Conservation (phyloP, 2,888 invertebrate species). For the Polymixis lichenea region DNA sequence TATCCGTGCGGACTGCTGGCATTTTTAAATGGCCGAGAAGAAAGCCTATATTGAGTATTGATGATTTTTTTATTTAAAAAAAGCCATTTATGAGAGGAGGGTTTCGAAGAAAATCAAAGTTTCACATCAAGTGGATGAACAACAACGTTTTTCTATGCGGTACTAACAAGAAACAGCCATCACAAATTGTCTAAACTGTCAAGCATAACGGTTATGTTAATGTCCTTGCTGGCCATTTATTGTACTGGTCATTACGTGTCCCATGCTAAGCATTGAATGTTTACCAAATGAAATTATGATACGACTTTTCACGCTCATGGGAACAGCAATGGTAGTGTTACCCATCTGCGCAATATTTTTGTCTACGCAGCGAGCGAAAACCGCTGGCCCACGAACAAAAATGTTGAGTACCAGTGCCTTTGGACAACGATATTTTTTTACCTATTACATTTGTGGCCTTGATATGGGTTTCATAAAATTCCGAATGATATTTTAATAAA, state of each 20-base stretch:
- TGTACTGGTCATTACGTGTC: not conserved
- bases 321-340: not conserved
- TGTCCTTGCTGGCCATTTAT: not conserved
- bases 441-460: conserved; percentile 43
- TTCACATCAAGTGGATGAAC: not conserved
- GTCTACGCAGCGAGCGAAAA: not conserved
- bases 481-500: conserved; percentile 60
- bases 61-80: not conserved
- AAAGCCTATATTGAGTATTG: conserved; percentile 1
- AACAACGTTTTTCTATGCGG: not conserved
- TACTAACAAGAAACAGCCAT: not conserved
- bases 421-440: conserved; percentile 33
- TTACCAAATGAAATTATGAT: not conserved
- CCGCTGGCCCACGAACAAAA: conserved; percentile 9
- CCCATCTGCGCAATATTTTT: not conserved
- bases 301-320: not conserved
- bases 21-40: not conserved
- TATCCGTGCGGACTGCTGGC: not conserved
- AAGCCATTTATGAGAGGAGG: too few species aligned
- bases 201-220: conserved; percentile 15
- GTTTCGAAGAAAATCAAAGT: not conserved
- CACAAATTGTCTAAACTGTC: not conserved
- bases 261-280: not conserved
- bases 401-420: conserved; percentile 34
- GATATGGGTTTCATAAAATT: conserved; percentile 60